Evolutionary conservation across 2,888 invertebrate genomes (phyloP), one percentile per base, ranked within the genome.

Genomic region (Drosophila siamana): DNA sequence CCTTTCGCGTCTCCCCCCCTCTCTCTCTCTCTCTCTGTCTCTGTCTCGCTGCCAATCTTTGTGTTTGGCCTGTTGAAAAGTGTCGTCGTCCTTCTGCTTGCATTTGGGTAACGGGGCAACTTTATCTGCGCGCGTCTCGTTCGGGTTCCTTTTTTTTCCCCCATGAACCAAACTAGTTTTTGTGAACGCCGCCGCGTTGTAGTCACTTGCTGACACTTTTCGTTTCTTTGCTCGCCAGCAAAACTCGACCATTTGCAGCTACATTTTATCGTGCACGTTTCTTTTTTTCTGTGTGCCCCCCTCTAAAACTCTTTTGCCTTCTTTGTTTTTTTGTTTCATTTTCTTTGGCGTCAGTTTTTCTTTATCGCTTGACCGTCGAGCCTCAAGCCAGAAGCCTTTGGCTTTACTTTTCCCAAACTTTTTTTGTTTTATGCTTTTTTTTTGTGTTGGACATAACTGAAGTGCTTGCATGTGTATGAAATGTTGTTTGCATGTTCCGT

Each of bases 131-230:
- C 69, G 63, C 59, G 59, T 77, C 59, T 67, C 46, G 57, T 71
- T 67, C 55, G 47, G 55, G 47, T 55, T n/a, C 30, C n/a, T 33
- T 33, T 30, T 33, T 33, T 66, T 76, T 46, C 41, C n/a, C 19
- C 59, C 65, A 66, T 70, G 72, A 47, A 61, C 67, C 9, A 86
- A 85, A 83, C 68, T 71, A 69, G 48, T 71, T 70, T 76, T 64
- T 70, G 55, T 38, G 52, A 47, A 54, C 22, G 7, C 11, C 26
- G 44, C 19, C 59, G 33, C 54, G 61, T 51, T 75, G 38, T 71
- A 79, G 68, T 74, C 62, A 65, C 82, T 76, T 74, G 74, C 86
- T 86, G 83, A 84, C 83, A 87, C 82, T 84, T 84, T 85, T 75
- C 76, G 73, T 74, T 87, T 76, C 73, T 67, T 70, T 64, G 64